Percentiles rank a stretch among this genome's conserved stretches.
These are phyloP conservation scores for Argyresthia albistria DNA, from an alignment of 2,888 invertebrate genomes.

Conservation along the genomic window DNA sequence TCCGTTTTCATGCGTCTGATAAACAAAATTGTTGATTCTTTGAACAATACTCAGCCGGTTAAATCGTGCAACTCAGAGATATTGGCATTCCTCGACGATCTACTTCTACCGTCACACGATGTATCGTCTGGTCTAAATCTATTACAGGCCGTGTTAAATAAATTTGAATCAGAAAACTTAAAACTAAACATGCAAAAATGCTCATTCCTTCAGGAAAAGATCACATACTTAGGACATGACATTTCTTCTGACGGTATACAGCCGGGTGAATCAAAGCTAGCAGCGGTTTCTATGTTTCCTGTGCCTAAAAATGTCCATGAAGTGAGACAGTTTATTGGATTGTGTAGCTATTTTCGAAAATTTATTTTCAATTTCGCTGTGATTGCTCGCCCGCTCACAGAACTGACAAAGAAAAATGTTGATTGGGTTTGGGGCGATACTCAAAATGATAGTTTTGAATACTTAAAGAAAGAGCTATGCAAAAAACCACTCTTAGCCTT, in stretches of 20 bases:
- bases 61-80: not conserved
- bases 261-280: constrained; percentile 3
- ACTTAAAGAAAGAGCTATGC: constrained; percentile 13
- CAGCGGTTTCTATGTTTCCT: constrained; percentile 8
- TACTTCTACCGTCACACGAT: constrained; percentile 10
- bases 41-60: not conserved
- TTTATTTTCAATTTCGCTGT: constrained; percentile 14
- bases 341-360: constrained; percentile 13
- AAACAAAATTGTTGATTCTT: constrained; percentile 10
- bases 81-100: constrained; percentile 12
- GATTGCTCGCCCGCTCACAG: constrained; percentile 12
- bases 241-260: constrained; percentile 1
- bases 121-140: constrained; percentile 1
- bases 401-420: constrained; percentile 12
- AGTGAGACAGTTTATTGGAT: constrained; percentile 12
- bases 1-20: constrained; percentile 6
- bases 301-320: constrained; percentile 9
- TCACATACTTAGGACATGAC: constrained; percentile 3
- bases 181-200: constrained; percentile 3
- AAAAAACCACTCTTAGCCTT: constrained; percentile 15
- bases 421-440: constrained; percentile 8
- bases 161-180: not conserved
- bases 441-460: constrained; percentile 12
- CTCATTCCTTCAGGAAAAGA: not conserved
- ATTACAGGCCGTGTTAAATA: not conserved